A percentile compares a stretch with the other conserved stretches of the same genome.
phyloP scores from a whole-genome alignment of 1,140 invertebrate species.

The Drosophila rhopaloa region DNA sequence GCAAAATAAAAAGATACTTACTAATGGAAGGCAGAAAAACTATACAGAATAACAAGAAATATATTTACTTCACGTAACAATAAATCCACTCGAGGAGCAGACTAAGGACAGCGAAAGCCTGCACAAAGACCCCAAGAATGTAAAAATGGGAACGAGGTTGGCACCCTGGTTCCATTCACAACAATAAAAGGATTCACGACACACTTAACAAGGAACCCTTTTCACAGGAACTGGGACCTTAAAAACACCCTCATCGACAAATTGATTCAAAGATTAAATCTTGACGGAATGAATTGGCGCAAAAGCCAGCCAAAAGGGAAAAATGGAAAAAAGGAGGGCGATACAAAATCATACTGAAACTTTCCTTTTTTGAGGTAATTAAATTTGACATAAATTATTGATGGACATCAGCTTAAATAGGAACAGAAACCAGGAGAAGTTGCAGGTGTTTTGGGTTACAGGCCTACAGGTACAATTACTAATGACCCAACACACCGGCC shows the following conservation, averaged over 20 bases:
- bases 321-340: constrained; percentile 1
- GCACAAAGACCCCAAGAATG: constrained; percentile 42
- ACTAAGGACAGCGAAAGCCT: constrained; percentile 47
- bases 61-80: constrained; percentile 76
- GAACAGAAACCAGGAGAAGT: background rate
- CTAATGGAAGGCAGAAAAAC: constrained; percentile 24
- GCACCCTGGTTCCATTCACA: constrained; percentile 34
- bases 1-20: constrained; percentile 8
- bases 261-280: constrained; percentile 78
- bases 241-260: constrained; percentile 69
- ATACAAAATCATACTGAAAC: background rate
- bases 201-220: constrained; percentile 30
- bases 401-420: constrained; percentile 5
- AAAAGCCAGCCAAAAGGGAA: constrained; percentile 3
- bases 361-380: constrained; percentile 38
- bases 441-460: constrained; percentile 51
- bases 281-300: constrained; percentile 38
- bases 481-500: constrained; percentile 39
- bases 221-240: constrained; percentile 33
- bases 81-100: constrained; percentile 65
- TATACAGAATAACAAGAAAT: constrained; percentile 32
- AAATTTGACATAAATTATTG: constrained; percentile 62
- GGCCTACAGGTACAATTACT: constrained; percentile 41
- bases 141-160: constrained; percentile 10
- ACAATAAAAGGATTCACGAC: constrained; percentile 56